Percentiles rank a stretch among this genome's conserved stretches.
These are phyloP conservation scores for Drosophila nr. fundita DNA, from an alignment of 2,888 invertebrate species.

Conservation along the genomic window DNA sequence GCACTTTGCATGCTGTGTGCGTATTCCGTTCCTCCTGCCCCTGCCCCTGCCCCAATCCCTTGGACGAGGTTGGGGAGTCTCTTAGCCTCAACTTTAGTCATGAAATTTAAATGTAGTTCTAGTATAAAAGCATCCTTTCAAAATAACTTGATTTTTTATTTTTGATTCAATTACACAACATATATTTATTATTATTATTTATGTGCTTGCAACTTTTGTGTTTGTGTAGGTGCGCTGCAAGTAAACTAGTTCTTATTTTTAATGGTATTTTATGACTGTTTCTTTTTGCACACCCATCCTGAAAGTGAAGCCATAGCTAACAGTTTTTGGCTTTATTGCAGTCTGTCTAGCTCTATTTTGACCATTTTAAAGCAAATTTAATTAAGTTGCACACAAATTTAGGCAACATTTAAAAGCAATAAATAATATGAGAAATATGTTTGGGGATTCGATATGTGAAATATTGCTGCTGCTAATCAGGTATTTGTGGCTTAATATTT, in stretches of 20 bases:
- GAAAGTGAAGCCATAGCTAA: not conserved
- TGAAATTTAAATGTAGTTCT: slow-evolving; percentile 28
- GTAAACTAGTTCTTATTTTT: not conserved
- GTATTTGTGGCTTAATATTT: slow-evolving; percentile 1
- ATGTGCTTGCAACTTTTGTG: not conserved
- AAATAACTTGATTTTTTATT: not conserved
- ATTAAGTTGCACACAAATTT: slow-evolving; percentile 44
- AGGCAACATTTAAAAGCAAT: slow-evolving; percentile 16
- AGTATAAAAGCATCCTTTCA: not conserved
- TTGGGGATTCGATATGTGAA: slow-evolving; percentile 25
- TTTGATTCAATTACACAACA: not conserved
- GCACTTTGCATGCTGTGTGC: slow-evolving; percentile 33
- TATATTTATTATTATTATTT: not conserved
- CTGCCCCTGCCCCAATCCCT: not conserved
- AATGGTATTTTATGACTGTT: not conserved
- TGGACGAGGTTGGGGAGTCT: not conserved
- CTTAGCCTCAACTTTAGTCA: slow-evolving; percentile 7
- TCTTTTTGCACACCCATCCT: not conserved
- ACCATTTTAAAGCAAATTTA: slow-evolving; percentile 36
- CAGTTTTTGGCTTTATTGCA: not conserved
- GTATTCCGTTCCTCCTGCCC: not conserved
- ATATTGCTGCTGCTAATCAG: slow-evolving; percentile 1
- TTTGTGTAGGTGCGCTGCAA: not conserved
- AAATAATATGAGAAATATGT: slow-evolving; percentile 35
- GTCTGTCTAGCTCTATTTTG: slow-evolving; percentile 5